A percentile compares a stretch with the other conserved stretches of the same genome.
Evolutionary conservation across 2,888 invertebrate genomes (phyloP).

Genomic region (Megalurothrips usitatus): DNA sequence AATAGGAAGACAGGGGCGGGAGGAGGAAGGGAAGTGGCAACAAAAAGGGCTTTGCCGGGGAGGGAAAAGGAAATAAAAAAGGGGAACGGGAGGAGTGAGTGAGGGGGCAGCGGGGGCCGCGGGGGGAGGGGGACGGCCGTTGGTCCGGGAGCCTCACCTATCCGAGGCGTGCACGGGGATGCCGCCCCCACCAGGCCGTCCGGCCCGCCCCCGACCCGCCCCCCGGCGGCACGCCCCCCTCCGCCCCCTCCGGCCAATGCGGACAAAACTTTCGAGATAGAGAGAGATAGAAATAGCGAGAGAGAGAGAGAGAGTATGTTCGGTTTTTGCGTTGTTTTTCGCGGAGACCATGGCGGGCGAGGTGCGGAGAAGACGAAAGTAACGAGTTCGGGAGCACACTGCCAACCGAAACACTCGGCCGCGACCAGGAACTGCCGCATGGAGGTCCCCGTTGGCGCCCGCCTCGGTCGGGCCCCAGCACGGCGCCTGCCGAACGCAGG

Average conservation of each 20-base stretch:
- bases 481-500: no score
- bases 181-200: slow-evolving; percentile 28
- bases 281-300: no score
- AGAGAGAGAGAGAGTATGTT: no score
- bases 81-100: background rate
- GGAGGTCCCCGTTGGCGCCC: no score
- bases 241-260: background rate
- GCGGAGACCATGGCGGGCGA: no score
- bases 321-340: no score
- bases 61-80: background rate
- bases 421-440: no score
- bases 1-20: background rate
- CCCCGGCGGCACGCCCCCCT: slow-evolving; percentile 30
- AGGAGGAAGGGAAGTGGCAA: slow-evolving; percentile 17
- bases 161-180: slow-evolving; percentile 36
- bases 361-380: no score
- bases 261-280: no score
- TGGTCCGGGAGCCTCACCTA: slow-evolving; percentile 21
- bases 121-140: background rate
- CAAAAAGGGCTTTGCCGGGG: background rate
- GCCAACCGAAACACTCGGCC: no score
- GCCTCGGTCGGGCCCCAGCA: no score
- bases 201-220: slow-evolving; percentile 31
- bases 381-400: no score
- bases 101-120: background rate